Evolutionary conservation across 2,888 invertebrate species (phyloP).

Genomic region (Lithosia quadra): DNA sequence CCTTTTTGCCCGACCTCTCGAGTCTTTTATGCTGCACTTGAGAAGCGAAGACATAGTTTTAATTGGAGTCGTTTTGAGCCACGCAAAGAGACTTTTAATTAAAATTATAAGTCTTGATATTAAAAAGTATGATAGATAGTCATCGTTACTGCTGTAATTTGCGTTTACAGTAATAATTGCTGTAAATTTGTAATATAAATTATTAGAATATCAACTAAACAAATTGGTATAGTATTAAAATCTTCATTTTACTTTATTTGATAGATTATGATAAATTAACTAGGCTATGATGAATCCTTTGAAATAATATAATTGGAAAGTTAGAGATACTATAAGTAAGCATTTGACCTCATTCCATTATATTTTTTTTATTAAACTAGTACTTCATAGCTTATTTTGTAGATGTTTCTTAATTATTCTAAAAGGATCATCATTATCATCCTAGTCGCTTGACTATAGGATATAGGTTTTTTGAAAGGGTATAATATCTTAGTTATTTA

Average conservation of each 20-base stretch:
- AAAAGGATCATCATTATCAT: no score
- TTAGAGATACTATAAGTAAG: background rate
- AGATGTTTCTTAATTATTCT: no score
- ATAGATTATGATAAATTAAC: no score
- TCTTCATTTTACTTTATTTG: no score
- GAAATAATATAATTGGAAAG: no score
- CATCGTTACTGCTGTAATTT: slow-evolving; percentile 63
- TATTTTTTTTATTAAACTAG: no score
- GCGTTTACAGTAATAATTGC: slow-evolving; percentile 21
- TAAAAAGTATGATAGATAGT: slow-evolving; percentile 66
- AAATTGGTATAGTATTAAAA: no score
- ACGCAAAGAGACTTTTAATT: slow-evolving; percentile 81
- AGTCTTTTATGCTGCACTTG: slow-evolving; percentile 73
- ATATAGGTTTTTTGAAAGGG: no score
- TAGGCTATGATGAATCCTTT: no score
- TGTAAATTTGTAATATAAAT: background rate
- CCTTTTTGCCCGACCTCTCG: slow-evolving; percentile 69
- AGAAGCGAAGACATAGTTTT: slow-evolving; percentile 81
- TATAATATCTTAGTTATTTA: no score
- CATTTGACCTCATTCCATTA: background rate
- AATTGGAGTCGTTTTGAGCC: slow-evolving; percentile 80
- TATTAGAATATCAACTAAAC: background rate
- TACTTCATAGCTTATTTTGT: no score
- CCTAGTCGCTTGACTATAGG: no score
- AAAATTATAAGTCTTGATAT: slow-evolving; percentile 79